phyloP scores from a whole-genome alignment of 2,797 vertebrate genomes.

The Gallinago nigripennis region DNA sequence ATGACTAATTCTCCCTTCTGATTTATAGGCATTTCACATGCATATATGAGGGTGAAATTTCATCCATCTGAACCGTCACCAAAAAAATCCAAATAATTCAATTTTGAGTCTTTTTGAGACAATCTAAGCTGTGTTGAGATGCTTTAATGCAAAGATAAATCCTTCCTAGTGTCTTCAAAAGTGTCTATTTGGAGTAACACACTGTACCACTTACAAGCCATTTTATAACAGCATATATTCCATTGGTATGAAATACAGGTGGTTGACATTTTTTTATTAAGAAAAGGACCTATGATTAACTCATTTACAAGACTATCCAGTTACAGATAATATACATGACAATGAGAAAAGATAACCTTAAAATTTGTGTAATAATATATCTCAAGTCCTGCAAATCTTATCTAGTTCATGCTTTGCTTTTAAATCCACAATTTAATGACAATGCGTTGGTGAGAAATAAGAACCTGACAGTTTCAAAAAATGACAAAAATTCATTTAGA shows the following conservation, averaged over 20 bases:
- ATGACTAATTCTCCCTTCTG: background rate
- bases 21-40: background rate
- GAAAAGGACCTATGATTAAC: background rate
- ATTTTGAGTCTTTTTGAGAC: background rate
- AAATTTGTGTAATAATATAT: background rate
- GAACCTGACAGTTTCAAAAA: background rate
- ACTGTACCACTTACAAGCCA: background rate
- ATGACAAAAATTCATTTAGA: background rate
- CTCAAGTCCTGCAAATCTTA: background rate
- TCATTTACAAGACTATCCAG: background rate
- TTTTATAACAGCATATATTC: background rate
- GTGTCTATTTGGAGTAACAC: background rate
- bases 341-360: background rate
- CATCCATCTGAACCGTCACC: background rate
- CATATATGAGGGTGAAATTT: background rate
- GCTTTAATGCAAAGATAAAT: background rate
- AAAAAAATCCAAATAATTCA: background rate
- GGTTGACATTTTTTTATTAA: background rate
- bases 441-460: background rate
- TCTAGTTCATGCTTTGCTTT: background rate
- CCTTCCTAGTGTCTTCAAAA: background rate
- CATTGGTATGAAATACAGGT: background rate
- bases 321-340: background rate
- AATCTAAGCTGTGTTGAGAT: background rate
- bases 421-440: background rate